These are phyloP conservation scores for Pyxicephalus adspersus DNA, from an alignment of 2,113 vertebrate species.

Conservation along the genomic window DNA sequence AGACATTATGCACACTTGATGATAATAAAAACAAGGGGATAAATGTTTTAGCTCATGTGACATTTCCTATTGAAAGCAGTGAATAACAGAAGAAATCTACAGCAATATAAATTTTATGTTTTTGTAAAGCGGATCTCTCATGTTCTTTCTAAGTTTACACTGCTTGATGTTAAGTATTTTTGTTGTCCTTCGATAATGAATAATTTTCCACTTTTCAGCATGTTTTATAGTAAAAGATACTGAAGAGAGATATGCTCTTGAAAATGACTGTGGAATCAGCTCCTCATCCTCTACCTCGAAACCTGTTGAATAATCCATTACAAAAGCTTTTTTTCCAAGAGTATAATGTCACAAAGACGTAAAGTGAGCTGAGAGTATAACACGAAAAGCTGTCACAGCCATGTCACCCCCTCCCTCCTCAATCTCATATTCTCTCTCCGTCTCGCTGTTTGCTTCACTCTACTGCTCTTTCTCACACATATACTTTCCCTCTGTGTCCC, in stretches of 20 bases:
- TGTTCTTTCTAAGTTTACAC: not conserved
- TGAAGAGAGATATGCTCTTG: not conserved
- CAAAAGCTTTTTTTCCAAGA: slow-evolving; percentile 40
- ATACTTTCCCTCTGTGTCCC: slow-evolving; percentile 59
- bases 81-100: too few relatives aligned
- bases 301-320: slow-evolving; percentile 53
- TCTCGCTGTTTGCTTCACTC: slow-evolving; percentile 41
- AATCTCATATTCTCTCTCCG: slow-evolving; percentile 35
- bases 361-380: slow-evolving; percentile 48
- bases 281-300: not conserved
- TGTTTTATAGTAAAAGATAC: not conserved
- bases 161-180: not conserved
- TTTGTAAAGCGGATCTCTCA: not conserved
- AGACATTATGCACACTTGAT: too few relatives aligned
- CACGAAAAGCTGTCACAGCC: slow-evolving; percentile 30
- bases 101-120: not conserved
- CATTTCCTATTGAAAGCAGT: too few relatives aligned
- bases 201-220: not conserved
- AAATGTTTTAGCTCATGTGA: too few relatives aligned
- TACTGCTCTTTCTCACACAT: slow-evolving; percentile 28
- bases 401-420: slow-evolving; percentile 45
- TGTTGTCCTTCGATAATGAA: not conserved
- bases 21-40: too few relatives aligned
- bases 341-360: slow-evolving; percentile 48
- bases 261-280: slow-evolving; percentile 1